Evolutionary conservation across 1,140 invertebrate genomes (phyloP), one percentile per base, ranked within the genome.

Genomic region (Bombus soroeensis): DNA sequence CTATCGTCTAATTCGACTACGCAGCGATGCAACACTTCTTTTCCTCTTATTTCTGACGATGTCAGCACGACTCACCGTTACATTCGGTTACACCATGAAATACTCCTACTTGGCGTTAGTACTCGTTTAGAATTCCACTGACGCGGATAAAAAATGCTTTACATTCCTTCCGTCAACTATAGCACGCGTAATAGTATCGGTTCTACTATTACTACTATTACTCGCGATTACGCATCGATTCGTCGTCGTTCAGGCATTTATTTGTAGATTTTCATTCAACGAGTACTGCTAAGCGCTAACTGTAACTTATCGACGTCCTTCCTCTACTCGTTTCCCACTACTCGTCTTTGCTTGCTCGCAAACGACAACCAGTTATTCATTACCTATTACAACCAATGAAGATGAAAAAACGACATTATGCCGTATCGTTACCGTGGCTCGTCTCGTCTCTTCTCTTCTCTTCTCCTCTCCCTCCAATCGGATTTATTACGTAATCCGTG

Each of bases 231-330:
- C 66, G 62, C 81, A 71, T 76, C 80, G 73, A 5, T 75, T 83
- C 59, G 32, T 13, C 66, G 66, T 70, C 62, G 12, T 64, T 32
- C 22, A 62, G 68, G 68, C 83, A 62, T 80, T 83, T 85, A 75
- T 74, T 82, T 80, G 84, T 43, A 32, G 79, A 75, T 82, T 62
- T 81, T 64, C 84, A 86, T 86, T 86, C 80, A 87, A 13, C 85
- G 13, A 62, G 39, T 72, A 64, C 80, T 76, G 85, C 83, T 83
- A 62, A 76, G n/a, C 28, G 10, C n/a, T 83, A 71, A 72, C 73
- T 76, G 85, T 76, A 71, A 77, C 41, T 83, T 70, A 78, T 83
- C 39, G 85, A 71, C 72, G 85, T 75, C 28, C 37, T 64, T 76
- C n/a, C 53, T 9, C 47, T 53, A 37, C 59, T 39, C 39, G 41